A percentile compares a stretch with the other conserved stretches of the same genome.
Conservation (phyloP, 2,888 invertebrate genomes). For the Drosophila prolongata region DNA sequence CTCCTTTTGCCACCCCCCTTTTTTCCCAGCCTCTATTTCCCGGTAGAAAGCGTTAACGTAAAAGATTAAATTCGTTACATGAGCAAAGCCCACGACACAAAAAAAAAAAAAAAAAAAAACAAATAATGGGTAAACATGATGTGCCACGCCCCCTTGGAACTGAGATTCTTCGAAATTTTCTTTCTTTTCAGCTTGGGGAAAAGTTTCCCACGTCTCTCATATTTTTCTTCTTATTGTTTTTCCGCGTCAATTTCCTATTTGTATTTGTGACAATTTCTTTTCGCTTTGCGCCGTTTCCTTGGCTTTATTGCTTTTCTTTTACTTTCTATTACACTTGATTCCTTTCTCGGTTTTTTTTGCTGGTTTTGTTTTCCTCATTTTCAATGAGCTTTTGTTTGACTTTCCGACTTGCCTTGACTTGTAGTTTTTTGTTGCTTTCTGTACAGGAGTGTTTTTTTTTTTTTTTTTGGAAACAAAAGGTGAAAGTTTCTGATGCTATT, state of each 20-base stretch:
- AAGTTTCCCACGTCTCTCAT: slow-evolving; percentile 47
- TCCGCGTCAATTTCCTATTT: slow-evolving; percentile 67
- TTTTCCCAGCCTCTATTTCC: slow-evolving; percentile 8
- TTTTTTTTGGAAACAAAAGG: slow-evolving; percentile 61
- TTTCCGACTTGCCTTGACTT: slow-evolving; percentile 56
- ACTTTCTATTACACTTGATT: slow-evolving; percentile 41
- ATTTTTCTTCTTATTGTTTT: slow-evolving; percentile 47
- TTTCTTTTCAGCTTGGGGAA: slow-evolving; percentile 19
- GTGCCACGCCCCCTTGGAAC: slow-evolving; percentile 25
- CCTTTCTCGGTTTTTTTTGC: slow-evolving; percentile 27
- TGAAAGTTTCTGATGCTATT: slow-evolving; percentile 53
- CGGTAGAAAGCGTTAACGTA: slow-evolving; percentile 53
- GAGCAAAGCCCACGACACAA: slow-evolving; percentile 14
- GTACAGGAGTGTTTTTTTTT: slow-evolving; percentile 19
- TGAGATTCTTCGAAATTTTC: slow-evolving; percentile 15
- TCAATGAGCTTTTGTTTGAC: slow-evolving; percentile 69
- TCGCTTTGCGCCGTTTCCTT: slow-evolving; percentile 61
- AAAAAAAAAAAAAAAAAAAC: slow-evolving; percentile 3
- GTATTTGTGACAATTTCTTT: slow-evolving; percentile 69
- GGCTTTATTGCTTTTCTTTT: slow-evolving; percentile 63
- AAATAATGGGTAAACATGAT: slow-evolving; percentile 34
- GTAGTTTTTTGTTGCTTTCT: slow-evolving; percentile 39
- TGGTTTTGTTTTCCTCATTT: slow-evolving; percentile 34
- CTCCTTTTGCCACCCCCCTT: neutral
- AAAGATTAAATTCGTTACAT: slow-evolving; percentile 69